Percentiles rank a stretch among this genome's conserved stretches.
Evolutionary conservation across 1,140 invertebrate genomes (phyloP).

Genomic region (Drosophila bocki): DNA sequence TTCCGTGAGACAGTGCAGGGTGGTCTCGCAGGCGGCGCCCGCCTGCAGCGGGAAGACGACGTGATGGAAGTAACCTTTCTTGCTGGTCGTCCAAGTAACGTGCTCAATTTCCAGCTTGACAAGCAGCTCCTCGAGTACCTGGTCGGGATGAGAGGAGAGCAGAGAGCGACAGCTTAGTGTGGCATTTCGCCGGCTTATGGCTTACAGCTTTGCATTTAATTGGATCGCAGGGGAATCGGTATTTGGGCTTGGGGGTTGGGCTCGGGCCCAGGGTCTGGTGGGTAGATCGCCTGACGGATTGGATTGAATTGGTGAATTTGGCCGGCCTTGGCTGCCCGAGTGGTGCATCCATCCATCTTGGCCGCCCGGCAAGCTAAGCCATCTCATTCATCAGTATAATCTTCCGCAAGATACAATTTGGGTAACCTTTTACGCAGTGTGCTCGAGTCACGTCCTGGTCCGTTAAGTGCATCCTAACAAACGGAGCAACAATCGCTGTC

Average conservation of each 20-base stretch:
- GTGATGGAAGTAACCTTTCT: conserved; percentile 89
- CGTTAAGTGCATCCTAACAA: conserved; percentile 69
- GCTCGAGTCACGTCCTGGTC: conserved; percentile 66
- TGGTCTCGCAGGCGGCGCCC: conserved; percentile 89
- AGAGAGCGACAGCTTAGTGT: conserved; percentile 35
- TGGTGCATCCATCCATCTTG: conserved; percentile 64
- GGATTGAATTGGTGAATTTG: conserved; percentile 19
- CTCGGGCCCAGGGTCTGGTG: background rate
- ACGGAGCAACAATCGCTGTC: conserved; percentile 30
- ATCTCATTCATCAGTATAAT: conserved; percentile 73
- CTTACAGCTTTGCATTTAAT: conserved; percentile 59
- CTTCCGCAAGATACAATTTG: conserved; percentile 57
- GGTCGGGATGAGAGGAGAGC: conserved; percentile 3
- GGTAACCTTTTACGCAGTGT: conserved; percentile 50
- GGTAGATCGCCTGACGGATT: conserved; percentile 8
- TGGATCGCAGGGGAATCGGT: conserved; percentile 27
- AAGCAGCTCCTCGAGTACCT: conserved; percentile 89
- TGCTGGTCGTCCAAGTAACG: conserved; percentile 89
- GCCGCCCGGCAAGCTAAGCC: conserved; percentile 8
- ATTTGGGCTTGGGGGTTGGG: background rate
- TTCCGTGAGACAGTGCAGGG: conserved; percentile 89
- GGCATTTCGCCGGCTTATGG: conserved; percentile 38
- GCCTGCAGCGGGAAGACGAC: conserved; percentile 89
- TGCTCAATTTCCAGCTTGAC: conserved; percentile 89
- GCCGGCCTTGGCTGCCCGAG: conserved; percentile 3